Evolutionary conservation across 2,113 vertebrate genomes (phyloP), one percentile per base, ranked within the genome.

Genomic region (Orthonyx spaldingii): DNA sequence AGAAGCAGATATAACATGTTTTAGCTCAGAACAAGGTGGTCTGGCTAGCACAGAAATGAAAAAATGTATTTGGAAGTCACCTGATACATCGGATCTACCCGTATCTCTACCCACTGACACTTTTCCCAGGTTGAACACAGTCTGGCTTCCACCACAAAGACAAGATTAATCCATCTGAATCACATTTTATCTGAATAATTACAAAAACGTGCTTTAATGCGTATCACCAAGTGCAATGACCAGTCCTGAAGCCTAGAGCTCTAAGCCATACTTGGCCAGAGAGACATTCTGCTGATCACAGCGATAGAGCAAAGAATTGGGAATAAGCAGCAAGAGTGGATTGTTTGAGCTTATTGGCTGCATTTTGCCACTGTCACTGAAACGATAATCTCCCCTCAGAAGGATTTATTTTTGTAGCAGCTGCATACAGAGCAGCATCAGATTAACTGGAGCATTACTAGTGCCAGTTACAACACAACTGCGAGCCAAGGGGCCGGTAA

Each of bases 381-480:
- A 92, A 92, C 2, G 13, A 56, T 82, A 92, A 93, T 95, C 80
- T 37, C 26, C 11, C 33, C 64, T 49, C 95, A 42, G 49, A 76
- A 94, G 69, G 93, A 59, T 89, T 96, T 93, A 64, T 96, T 95
- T 96, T 72, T 90, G 90, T 30, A 91, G 86, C 79, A 94, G 90
- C 92, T 93, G 83, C 93, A 84, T 55, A 78, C 57, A 87, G 87
- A 96, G 94, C 55, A 52, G 87, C 66, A 52, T 87, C 84, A 96
- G 93, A 96, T 94, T 96, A 95, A 96, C 75, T 57, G 87, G 65
- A 89, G 84, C 77, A 71, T 92, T 91, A 84, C 84, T 47, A 60
- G 84, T 46, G 91, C 93, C 94, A 87, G 90, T 88, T 95, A 89
- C 70, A 85, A 70, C 0, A 13, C 46, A 56, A 46, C 57, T 24